Evolutionary conservation across 2,888 invertebrate species (phyloP), one percentile per base, ranked within the genome.

Genomic region (Pterostichus madidus): DNA sequence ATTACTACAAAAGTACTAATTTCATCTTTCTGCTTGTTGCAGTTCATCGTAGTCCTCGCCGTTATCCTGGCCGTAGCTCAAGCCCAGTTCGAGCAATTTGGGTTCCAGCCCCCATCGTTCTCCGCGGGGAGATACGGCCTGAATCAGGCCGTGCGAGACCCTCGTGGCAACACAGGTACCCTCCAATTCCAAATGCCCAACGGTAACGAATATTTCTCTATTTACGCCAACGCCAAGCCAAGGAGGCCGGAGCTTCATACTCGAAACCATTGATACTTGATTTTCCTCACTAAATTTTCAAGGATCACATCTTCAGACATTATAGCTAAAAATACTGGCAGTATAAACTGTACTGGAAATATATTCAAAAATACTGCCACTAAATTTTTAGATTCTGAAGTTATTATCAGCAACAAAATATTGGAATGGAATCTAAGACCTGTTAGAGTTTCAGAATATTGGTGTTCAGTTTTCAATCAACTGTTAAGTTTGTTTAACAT

Each of bases 121-220:
- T 85, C 85, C 77, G 85, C 84, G 13, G 90, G 91, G 83, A 89
- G 88, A 6, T 91, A 90, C 86, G 90, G 91, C 84, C 89, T 90
- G 81, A 91, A 90, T 84, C 89, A 89, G 17, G 88, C 91, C 7
- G 89, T 89, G 13, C 91, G 93, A 86, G 93, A 93, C 86, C 92
- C 93, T 31, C 90, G 93, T 87, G 92, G 91, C 61, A 92, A 93
- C 87, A 91, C 89, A 88, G 91, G 92, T 91, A 85, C 15, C 75
- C 75, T 15, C 15, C 56, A 49, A 49, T 49, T 17, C 44, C 68
- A 39, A 15, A 71, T 71, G 68, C 68, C 68, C 68, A 71, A 71
- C 68, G 68, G 68, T 71, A 71, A 71, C 68, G 68, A 71, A 4
- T 8, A 39, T 39, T 17, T 71, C 44, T 64, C 64, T 24, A 44